Evolutionary conservation across 2,113 vertebrate genomes (phyloP).

Genomic region (Rutilus rutilus): DNA sequence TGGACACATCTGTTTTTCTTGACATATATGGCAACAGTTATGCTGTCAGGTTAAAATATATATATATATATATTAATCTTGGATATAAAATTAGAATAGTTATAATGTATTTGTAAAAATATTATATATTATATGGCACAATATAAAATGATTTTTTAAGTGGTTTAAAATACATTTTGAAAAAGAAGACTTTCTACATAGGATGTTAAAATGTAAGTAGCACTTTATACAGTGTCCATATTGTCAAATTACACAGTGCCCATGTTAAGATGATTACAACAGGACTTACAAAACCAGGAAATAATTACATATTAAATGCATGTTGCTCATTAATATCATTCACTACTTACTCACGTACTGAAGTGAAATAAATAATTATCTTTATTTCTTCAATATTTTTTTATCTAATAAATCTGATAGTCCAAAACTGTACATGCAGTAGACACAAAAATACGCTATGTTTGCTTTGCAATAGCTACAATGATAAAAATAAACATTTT

Average conservation of each 20-base stretch:
- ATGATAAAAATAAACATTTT: neutral
- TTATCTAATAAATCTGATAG: neutral
- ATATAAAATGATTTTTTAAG: neutral
- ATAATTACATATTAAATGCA: neutral
- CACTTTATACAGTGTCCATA: neutral
- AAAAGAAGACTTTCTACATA: neutral
- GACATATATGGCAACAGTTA: neutral
- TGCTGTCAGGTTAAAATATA: neutral
- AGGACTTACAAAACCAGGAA: neutral
- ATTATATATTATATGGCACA: neutral
- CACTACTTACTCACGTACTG: neutral
- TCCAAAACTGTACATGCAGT: neutral
- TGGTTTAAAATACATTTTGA: neutral
- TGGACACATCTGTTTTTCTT: neutral
- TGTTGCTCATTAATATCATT: conserved; percentile 7
- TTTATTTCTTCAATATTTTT: neutral
- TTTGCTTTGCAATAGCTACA: neutral
- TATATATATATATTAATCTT: neutral
- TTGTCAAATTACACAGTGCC: neutral
- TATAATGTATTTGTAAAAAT: neutral
- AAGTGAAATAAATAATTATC: neutral
- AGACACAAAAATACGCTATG: neutral
- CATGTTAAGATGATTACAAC: neutral
- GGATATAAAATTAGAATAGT: neutral
- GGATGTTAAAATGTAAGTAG: neutral